Base-by-base conservation (phyloP, 2,888 invertebrate species). In the Antitype chi region DNA sequence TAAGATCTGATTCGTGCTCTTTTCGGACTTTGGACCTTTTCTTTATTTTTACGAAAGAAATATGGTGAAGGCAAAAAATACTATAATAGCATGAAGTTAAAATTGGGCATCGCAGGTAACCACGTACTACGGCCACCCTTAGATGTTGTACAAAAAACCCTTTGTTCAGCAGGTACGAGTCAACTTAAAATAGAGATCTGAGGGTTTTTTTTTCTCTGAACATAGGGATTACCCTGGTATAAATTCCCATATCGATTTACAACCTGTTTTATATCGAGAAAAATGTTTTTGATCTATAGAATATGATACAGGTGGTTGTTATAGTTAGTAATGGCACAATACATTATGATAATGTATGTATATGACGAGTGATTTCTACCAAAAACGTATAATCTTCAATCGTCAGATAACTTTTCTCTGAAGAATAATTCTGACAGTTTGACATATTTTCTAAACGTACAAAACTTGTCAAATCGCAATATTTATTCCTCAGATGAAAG, bases 151-250 rank as follows among this genome's bases (percentile, higher is more conserved):
- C 60, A 71, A 76, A 87, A 87, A 75, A 71, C 2, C 11, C 55
- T 80, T 88, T 82, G 84, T 87, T 81, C 70, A 28, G 60, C 89
- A 88, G 89, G 49, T 87, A 85, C 62, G 25, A 57, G 43, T 7
- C 32, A 17, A n/a, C 20, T 68, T 43, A 57, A 76, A 70, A 73
- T 66, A 77, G 23, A 72, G 25, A 55, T 80, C 23, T 17, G 7
- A 60, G 76, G 52, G 69, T 62, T 59, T 69, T 71, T 78, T 74
- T 70, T 85, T 28, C 20, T 23, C 17, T 67, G 20, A 13, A 55
- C 17, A 38, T 38, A 73, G 74, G 77, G 85, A 71, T 75, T 79
- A 71, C 78, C 81, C 64, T 17, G 52, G 66, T 47, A 66, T 79
- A 72, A 76, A 74, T 81, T 81, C 38, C 68, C 9, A 17, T 64